These are phyloP conservation scores for Euphydryas editha DNA, from an alignment of 2,888 invertebrate species.

Conservation along the genomic window DNA sequence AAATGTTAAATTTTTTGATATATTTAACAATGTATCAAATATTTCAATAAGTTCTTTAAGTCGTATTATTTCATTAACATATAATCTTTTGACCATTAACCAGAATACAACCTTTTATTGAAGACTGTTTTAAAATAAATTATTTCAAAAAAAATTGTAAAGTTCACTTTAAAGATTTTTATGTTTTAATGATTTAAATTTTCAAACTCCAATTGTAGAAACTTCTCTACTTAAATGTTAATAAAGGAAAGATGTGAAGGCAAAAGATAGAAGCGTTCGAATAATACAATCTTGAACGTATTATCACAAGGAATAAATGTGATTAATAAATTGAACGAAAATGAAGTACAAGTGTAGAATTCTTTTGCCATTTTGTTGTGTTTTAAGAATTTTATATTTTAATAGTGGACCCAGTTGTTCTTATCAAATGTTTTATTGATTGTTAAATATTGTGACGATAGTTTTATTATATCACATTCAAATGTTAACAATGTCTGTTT, in stretches of 20 bases:
- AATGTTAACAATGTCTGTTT: slow-evolving; percentile 51
- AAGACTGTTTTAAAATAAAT: neutral
- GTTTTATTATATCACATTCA: slow-evolving; percentile 50
- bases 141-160: neutral
- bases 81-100: no score
- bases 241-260: neutral
- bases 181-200: neutral
- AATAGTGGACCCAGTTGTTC: slow-evolving; percentile 58
- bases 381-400: slow-evolving; percentile 43
- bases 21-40: slow-evolving; percentile 74
- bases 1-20: slow-evolving; percentile 52
- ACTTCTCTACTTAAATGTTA: neutral
- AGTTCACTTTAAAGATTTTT: neutral
- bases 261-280: slow-evolving; percentile 4
- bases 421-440: slow-evolving; percentile 74
- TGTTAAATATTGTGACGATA: slow-evolving; percentile 63
- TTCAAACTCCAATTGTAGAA: neutral
- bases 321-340: slow-evolving; percentile 22
- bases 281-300: neutral
- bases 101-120: no score
- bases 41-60: slow-evolving; percentile 23
- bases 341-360: slow-evolving; percentile 35
- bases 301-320: slow-evolving; percentile 25
- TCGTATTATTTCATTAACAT: neutral
- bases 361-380: slow-evolving; percentile 31